Evolutionary conservation across 2,797 vertebrate species (phyloP), one percentile per base, ranked within the genome.

Genomic region (Sebastiscus albofasciatus): DNA sequence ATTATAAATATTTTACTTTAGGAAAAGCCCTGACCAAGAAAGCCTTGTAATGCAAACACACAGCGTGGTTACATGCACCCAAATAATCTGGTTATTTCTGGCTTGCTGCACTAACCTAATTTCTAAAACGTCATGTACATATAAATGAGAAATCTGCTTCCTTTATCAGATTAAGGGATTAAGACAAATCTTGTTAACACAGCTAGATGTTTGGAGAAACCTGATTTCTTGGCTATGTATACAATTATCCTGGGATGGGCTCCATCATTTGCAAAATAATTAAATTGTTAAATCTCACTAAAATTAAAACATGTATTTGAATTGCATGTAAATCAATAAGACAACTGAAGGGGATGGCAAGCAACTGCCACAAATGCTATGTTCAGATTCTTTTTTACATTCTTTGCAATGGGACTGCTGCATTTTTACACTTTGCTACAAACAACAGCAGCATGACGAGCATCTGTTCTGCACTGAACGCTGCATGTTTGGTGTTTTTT

Each of bases 1-100:
- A 60, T 59, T 77, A 87, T 77, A 81, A 86, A 90, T 87, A 72
- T 26, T 49, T 81, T 20, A 65, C 22, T 60, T 64, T 27, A 60
- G 60, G 66, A 83, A 82, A 79, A 75, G 7, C 68, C 39, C 8
- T 55, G 46, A 69, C 72, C 62, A 70, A 36, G 29, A 39, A 81
- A 78, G 46, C 64, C 60, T 82, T 29, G n/a, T 22, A 69, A 66
- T 72, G 39, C 77, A 83, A 88, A 84, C 62, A 68, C 16, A 14
- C 55, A 52, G 36, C 34, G 55, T 75, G 58, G 29, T 59, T 36
- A 0, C 72, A 49, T 31, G 10, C 18, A 29, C 56, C 14, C 26
- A 59, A 70, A 80, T 64, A 85, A 58, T 56, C 6, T 8, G 34
- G 14, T 39, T 73, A 31, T 65, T 79, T 49, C 55, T 83, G 12